phyloP scores from a whole-genome alignment of 2,797 vertebrate genomes.

The Chloroceryle inda region DNA sequence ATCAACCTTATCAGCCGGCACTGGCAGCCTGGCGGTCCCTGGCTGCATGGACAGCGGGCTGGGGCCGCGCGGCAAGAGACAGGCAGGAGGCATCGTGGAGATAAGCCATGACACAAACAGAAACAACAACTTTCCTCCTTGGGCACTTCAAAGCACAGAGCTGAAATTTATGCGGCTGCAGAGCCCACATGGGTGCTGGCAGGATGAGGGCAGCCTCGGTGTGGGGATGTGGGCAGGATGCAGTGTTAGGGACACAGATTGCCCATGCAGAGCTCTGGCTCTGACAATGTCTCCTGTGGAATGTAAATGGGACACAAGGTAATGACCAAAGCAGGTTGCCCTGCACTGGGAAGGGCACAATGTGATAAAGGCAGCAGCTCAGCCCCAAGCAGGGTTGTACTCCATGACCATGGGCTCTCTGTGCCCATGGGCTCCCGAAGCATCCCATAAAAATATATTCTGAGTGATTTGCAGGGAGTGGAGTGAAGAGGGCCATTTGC shows the following conservation, averaged over 20 bases:
- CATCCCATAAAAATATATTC: not conserved
- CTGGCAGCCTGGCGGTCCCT: slow-evolving; percentile 82
- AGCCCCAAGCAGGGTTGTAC: not conserved
- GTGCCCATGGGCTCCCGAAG: not conserved
- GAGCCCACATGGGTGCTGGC: not conserved
- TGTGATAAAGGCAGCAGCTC: not conserved
- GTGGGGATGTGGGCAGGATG: fast-evolving
- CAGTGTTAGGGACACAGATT: fast-evolving
- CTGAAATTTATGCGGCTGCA: slow-evolving; percentile 72
- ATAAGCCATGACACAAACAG: slow-evolving; percentile 86
- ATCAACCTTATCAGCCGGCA: slow-evolving; percentile 93
- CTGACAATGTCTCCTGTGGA: fast-evolving
- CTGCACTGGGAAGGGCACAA: fast-evolving
- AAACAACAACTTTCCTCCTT: slow-evolving; percentile 85
- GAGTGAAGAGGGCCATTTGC: not conserved
- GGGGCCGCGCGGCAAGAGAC: slow-evolving; percentile 58
- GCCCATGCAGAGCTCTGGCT: fast-evolving
- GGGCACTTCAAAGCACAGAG: slow-evolving; percentile 86
- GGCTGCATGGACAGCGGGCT: slow-evolving; percentile 68
- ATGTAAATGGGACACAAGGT: not conserved
- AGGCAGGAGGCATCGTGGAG: slow-evolving; percentile 60
- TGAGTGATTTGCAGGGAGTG: fast-evolving
- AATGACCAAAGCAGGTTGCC: not conserved
- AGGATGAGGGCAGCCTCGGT: not conserved
- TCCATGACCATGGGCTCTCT: fast-evolving